Conservation (phyloP, 2,888 invertebrate genomes). For the Drosophila testacea region DNA sequence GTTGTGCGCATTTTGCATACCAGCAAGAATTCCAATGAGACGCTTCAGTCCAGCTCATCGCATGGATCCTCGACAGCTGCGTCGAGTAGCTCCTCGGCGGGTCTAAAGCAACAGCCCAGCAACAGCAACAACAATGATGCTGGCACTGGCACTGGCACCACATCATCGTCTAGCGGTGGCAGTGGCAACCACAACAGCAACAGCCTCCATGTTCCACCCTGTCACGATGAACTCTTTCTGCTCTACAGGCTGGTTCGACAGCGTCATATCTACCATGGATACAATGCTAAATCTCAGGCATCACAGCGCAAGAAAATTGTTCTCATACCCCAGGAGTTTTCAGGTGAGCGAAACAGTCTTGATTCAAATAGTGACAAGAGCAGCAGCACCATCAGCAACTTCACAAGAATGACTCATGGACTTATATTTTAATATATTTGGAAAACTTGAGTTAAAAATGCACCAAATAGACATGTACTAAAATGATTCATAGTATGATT, state of each 20-base stretch:
- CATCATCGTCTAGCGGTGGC: slow-evolving; percentile 50
- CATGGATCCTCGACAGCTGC: slow-evolving; percentile 84
- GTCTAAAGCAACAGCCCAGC: slow-evolving; percentile 48
- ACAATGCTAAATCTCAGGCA: slow-evolving; percentile 83
- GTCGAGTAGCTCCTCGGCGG: slow-evolving; percentile 78
- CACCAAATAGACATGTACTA: slow-evolving; percentile 6
- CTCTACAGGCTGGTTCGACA: slow-evolving; percentile 84
- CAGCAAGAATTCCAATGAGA: slow-evolving; percentile 83
- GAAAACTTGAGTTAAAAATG: slow-evolving; percentile 4
- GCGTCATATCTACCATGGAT: slow-evolving; percentile 84
- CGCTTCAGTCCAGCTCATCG: slow-evolving; percentile 84
- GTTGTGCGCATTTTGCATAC: slow-evolving; percentile 83
- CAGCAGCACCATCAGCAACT: background rate
- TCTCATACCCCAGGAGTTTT: slow-evolving; percentile 85
- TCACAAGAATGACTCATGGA: background rate
- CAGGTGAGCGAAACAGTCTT: slow-evolving; percentile 75
- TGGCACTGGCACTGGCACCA: slow-evolving; percentile 35
- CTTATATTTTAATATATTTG: background rate
- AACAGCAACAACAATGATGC: slow-evolving; percentile 25
- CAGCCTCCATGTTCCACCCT: slow-evolving; percentile 42
- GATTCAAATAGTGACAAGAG: background rate
- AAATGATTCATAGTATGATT: slow-evolving; percentile 11
- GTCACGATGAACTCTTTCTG: slow-evolving; percentile 82
- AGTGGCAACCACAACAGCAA: slow-evolving; percentile 41
- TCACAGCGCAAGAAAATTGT: slow-evolving; percentile 84